Evolutionary conservation across 2,113 vertebrate genomes (phyloP), one percentile per base, ranked within the genome.

Genomic region (Thalassoma bifasciatum): DNA sequence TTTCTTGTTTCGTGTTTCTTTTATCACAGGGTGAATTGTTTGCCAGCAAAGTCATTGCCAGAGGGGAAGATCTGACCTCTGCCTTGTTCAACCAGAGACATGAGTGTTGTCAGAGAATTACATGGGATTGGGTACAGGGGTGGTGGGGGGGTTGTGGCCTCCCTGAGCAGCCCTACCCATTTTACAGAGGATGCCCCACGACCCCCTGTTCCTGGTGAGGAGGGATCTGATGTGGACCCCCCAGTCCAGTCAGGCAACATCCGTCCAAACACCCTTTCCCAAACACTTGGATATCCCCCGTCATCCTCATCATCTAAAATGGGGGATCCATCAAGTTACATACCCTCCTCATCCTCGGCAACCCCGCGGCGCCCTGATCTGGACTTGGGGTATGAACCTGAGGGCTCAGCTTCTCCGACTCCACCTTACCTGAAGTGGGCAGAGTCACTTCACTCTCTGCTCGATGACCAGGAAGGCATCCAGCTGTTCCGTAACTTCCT

Each of bases 381-480:
- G 93, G 96, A 98, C 90, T 88, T 99, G 91, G 98, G 97, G 19
- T 98, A 98, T 0, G 97, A 99, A 86, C 97, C 97, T 0, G 97
- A 99, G 86, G 98, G 98, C 72, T 98, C 97, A 0, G 97, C 96
- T 21, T 98, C 97, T 0, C 96, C 96, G 26, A 98, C 96, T 16
- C 96, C 96, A 1, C 96, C 96, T 1, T 96, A 97, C 92, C 84
- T 97, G 92, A 95, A 96, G 86, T 99, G 98, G 98, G 97, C 97
- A 0, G 97, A 98, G 92, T 98, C 97, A 0, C 91, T 99, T 70
- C 96, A 97, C 89, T 95, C 96, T 21, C 92, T 99, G 75, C 88
- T 99, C 67, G 98, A 98, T 2, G 98, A 99, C 81, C 96, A 96
- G 83, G 98, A 99, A 2, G 98, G 98, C 58, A 99, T 96, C 80